Evolutionary conservation across 1,140 invertebrate species (phyloP).

Genomic region (Alviniconcha marisindica): DNA sequence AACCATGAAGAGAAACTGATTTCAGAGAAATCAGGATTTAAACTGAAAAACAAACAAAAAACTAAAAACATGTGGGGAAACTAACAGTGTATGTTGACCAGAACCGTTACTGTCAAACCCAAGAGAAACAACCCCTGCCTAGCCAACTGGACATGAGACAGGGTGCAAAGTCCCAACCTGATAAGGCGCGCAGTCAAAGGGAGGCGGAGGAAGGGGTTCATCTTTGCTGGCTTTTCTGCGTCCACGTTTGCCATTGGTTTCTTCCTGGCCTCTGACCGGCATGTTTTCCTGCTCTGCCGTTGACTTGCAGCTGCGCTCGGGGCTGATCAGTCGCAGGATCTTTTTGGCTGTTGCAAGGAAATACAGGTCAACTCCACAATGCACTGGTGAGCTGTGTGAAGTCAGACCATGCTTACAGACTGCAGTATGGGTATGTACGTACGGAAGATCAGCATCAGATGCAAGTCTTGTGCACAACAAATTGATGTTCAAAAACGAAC

Average conservation of each 20-base stretch:
- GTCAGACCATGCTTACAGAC: not conserved
- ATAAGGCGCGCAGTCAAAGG: constrained; percentile 21
- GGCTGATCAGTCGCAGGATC: constrained; percentile 6
- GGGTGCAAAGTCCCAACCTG: not conserved
- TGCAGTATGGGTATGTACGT: not conserved
- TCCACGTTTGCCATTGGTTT: not conserved
- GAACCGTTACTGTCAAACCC: no score
- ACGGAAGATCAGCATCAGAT: not conserved
- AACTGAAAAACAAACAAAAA: no score
- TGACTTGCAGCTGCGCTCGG: not conserved
- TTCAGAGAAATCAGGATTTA: no score
- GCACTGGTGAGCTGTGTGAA: no score
- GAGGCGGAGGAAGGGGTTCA: not conserved
- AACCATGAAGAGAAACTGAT: no score
- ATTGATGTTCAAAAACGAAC: not conserved
- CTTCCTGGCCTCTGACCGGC: not conserved
- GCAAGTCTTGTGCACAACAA: not conserved
- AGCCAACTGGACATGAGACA: not conserved
- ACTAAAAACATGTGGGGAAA: no score
- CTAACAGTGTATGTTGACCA: no score
- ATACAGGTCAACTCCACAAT: no score
- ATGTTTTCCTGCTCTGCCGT: not conserved
- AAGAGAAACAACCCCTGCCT: no score
- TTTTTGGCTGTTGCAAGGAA: constrained; percentile 33
- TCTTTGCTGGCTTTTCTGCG: not conserved